A percentile compares a stretch with the other conserved stretches of the same genome.
These are phyloP conservation scores for Serilophus lunatus DNA, from an alignment of 2,113 vertebrate genomes.

Conservation along the genomic window DNA sequence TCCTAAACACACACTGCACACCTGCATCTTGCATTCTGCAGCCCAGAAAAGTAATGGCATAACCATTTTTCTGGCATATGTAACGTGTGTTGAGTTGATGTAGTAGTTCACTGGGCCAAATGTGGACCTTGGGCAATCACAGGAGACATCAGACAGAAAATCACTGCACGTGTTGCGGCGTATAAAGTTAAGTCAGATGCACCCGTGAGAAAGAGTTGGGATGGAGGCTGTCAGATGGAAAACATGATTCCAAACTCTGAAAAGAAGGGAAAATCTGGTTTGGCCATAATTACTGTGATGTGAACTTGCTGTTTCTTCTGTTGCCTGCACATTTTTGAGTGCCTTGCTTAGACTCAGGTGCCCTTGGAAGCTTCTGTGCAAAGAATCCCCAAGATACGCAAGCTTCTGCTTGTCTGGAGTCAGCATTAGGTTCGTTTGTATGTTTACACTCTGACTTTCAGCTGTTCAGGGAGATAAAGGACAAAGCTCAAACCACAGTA, in stretches of 20 bases:
- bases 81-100: neutral
- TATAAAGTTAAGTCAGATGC: neutral
- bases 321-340: neutral
- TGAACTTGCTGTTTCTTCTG: neutral
- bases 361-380: neutral
- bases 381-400: neutral
- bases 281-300: neutral
- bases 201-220: neutral
- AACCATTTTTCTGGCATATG: neutral
- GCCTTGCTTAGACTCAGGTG: neutral
- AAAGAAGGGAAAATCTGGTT: constrained; percentile 3
- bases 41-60: neutral
- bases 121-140: neutral
- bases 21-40: neutral
- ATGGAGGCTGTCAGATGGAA: neutral
- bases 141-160: neutral
- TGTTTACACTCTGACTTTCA: neutral
- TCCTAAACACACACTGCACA: neutral
- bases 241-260: neutral
- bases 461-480: neutral
- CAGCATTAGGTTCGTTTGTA: neutral
- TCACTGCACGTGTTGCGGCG: accelerated
- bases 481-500: neutral
- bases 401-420: neutral
- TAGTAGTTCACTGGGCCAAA: neutral